Percentiles rank a stretch among this genome's conserved stretches.
These are phyloP conservation scores for Drosophila sechellia DNA, from an alignment of 1,140 invertebrate species.

Conservation along the genomic window DNA sequence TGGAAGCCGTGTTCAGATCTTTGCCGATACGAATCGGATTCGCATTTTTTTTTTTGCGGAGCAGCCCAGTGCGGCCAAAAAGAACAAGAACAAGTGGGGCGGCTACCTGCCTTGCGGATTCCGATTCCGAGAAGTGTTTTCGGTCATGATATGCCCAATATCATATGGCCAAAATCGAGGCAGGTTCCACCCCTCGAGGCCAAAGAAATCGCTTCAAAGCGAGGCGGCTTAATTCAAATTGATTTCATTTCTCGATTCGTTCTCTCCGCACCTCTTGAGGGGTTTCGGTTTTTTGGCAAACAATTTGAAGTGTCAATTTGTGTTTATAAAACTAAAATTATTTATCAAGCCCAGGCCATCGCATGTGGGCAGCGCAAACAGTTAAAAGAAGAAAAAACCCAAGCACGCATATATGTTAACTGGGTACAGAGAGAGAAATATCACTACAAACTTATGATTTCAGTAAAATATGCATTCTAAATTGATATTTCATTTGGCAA, in stretches of 20 bases:
- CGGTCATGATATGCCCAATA: constrained; percentile 64
- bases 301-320: constrained; percentile 81
- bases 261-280: constrained; percentile 1
- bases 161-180: constrained; percentile 25
- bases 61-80: constrained; percentile 10
- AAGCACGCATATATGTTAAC: constrained; percentile 22
- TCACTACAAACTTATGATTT: not conserved
- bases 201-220: constrained; percentile 52
- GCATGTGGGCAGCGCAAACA: constrained; percentile 75
- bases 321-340: constrained; percentile 81
- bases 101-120: constrained; percentile 63
- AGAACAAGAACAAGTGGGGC: constrained; percentile 50
- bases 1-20: constrained; percentile 59
- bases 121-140: constrained; percentile 47
- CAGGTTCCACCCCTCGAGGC: constrained; percentile 32
- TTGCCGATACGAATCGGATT: constrained; percentile 74
- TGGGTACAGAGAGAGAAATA: constrained; percentile 13
- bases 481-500: not conserved
- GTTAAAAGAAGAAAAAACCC: constrained; percentile 49
- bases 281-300: constrained; percentile 59
- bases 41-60: constrained; percentile 37
- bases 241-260: constrained; percentile 49
- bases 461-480: not conserved
- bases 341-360: constrained; percentile 72
- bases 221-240: constrained; percentile 74